Base-by-base conservation (phyloP, 2,797 vertebrate species). In the Parauchenoglanis ngamensis region DNA sequence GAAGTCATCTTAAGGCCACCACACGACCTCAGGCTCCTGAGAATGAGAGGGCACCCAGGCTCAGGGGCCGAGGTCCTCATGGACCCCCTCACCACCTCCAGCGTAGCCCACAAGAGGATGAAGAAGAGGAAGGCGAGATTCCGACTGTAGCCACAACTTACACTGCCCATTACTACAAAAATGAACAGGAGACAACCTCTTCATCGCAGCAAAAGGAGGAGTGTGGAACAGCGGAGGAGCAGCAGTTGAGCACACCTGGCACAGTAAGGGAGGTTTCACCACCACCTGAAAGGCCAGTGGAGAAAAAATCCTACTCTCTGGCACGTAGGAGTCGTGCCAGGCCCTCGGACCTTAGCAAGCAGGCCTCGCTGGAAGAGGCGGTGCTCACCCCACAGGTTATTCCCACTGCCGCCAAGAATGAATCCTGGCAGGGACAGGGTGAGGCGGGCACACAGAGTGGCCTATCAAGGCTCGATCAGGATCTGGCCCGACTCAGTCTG, bases 291-390 rank as follows among this genome's bases (percentile, higher is more conserved):
- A 95, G 96, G 87, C 97, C 97, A 0, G 89, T 98, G 2, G 98
- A 99, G 90, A 97, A 97, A 90, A 99, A 99, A 87, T 99, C 98
- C 0, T 99, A 99, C 89, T 97, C 97, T 0, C 96, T 97, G 85
- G 98, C 95, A 5, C 96, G 98, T 89, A 97, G 98, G 93, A 98
- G 96, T 92, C 96, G 98, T 80, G 94, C 95, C 40, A 97, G 98
- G 84, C 96, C 96, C 2, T 94, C 97, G 0, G 98, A 99, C 28
- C 91, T 96, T 0, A 96, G 94, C 93, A 95, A 99, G 83, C 96
- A 99, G 93, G 86, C 95, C 61, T 94, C 96, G 0, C 93, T 98
- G 59, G 98, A 98, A 73, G 94, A 94, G 23, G 92, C 94, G 0
- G 94, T 94, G 75, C 92, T 94, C 0, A 88, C 92, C n/a, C 80